Evolutionary conservation across 2,888 invertebrate species (phyloP).

Genomic region (Phalangium opilio): DNA sequence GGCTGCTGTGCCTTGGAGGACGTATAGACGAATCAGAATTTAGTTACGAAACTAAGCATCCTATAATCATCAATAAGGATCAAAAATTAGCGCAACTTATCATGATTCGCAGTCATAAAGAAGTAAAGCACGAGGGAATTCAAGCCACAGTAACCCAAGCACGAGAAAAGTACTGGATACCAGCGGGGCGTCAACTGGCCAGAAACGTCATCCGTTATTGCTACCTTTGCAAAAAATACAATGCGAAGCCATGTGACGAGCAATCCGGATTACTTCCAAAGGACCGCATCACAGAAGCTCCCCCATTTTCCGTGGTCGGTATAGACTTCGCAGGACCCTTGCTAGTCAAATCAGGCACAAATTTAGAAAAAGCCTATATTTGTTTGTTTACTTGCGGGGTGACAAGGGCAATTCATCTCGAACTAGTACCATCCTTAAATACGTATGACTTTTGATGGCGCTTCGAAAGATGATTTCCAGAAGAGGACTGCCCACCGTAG

Average conservation of each 20-base stretch:
- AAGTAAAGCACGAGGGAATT: constrained; percentile 3
- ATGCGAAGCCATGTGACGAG: background rate
- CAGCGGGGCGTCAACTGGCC: background rate
- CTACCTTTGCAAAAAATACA: background rate
- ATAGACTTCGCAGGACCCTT: constrained; percentile 1
- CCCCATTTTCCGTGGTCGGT: background rate
- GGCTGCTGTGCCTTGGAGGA: background rate
- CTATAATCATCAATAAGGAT: background rate
- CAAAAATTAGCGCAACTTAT: background rate
- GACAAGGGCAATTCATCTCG: no score
- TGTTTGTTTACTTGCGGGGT: constrained; percentile 2
- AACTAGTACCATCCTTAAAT: no score
- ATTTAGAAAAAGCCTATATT: background rate
- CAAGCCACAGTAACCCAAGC: background rate
- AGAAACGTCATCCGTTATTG: background rate
- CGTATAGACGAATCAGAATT: background rate
- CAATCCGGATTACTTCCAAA: background rate
- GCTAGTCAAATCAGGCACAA: background rate
- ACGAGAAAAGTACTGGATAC: background rate
- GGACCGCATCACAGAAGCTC: background rate
- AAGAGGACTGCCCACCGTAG: no score
- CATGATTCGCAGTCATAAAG: no score
- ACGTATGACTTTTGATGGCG: no score
- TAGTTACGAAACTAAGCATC: background rate
- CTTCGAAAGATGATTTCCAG: no score